phyloP scores from a whole-genome alignment of 2,113 vertebrate species.

The Eulemur macaco region DNA sequence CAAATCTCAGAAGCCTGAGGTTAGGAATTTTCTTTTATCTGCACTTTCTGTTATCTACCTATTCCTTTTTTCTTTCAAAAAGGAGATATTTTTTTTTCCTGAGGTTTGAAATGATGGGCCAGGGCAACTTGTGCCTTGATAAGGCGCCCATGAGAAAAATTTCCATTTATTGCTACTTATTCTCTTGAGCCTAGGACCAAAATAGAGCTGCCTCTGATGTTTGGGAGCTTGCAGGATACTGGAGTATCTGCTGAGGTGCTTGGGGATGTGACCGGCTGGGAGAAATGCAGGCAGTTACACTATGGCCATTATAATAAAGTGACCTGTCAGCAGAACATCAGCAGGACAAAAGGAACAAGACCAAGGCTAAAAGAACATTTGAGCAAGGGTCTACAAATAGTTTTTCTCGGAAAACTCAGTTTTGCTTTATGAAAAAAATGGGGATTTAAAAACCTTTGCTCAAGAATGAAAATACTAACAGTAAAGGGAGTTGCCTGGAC shows the following conservation, averaged over 20 bases:
- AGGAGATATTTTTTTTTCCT: background rate
- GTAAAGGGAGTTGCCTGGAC: background rate
- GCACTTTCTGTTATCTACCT: conserved; percentile 41
- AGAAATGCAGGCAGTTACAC: background rate
- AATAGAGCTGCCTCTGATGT: background rate
- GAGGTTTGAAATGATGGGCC: conserved; percentile 36
- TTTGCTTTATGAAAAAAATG: background rate
- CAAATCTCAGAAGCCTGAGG: conserved; percentile 39
- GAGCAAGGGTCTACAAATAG: background rate
- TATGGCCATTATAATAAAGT: background rate
- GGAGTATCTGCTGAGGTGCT: background rate
- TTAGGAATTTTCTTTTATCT: conserved; percentile 62
- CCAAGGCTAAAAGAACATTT: background rate
- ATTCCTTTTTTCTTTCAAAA: conserved; percentile 51
- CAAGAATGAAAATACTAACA: background rate
- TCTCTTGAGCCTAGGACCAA: conserved; percentile 14
- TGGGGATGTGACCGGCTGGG: background rate
- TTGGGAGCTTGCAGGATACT: background rate
- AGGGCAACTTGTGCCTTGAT: background rate
- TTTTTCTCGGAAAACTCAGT: conserved; percentile 12
- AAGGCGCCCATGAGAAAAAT: background rate
- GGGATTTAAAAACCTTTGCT: background rate
- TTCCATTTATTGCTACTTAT: background rate
- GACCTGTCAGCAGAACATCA: background rate
- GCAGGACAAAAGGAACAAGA: background rate